These are phyloP conservation scores for Lissocephala sabroskyi DNA, from an alignment of 2,888 invertebrate species.

Conservation along the genomic window DNA sequence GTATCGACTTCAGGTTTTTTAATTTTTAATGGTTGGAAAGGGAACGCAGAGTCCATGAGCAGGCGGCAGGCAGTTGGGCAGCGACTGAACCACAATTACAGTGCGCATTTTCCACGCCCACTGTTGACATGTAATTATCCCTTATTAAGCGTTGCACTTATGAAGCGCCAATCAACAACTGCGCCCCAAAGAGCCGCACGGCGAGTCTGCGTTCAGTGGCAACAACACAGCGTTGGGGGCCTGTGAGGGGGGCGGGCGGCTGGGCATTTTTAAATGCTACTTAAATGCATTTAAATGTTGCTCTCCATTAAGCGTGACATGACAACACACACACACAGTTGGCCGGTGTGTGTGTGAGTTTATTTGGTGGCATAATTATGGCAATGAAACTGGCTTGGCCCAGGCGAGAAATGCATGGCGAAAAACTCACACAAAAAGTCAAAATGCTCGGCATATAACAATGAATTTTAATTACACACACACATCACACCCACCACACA, in stretches of 20 bases:
- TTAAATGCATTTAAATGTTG: slow-evolving; percentile 62
- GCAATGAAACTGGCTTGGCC: slow-evolving; percentile 37
- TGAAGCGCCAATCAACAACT: slow-evolving; percentile 33
- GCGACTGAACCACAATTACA: not conserved
- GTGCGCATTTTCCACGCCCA: not conserved
- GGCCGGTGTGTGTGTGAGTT: no score
- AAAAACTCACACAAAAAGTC: slow-evolving; percentile 35
- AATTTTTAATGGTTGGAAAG: no score
- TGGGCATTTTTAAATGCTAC: slow-evolving; percentile 39
- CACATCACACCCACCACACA: not conserved
- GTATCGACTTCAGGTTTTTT: no score
- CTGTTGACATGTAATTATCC: slow-evolving; percentile 29
- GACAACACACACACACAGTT: slow-evolving; percentile 2
- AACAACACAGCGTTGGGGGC: not conserved
- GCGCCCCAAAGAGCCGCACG: slow-evolving; percentile 14
- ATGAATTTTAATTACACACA: slow-evolving; percentile 62
- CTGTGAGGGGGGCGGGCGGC: no score
- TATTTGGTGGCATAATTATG: slow-evolving; percentile 46
- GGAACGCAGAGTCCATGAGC: no score
- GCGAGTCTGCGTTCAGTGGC: no score
- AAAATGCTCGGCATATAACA: slow-evolving; percentile 54
- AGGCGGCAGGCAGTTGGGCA: no score
- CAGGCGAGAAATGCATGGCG: slow-evolving; percentile 9
- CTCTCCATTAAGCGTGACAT: slow-evolving; percentile 43
- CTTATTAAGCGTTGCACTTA: slow-evolving; percentile 39